Base-by-base conservation (phyloP, 2,888 invertebrate genomes). In the Deroplatys truncata region DNA sequence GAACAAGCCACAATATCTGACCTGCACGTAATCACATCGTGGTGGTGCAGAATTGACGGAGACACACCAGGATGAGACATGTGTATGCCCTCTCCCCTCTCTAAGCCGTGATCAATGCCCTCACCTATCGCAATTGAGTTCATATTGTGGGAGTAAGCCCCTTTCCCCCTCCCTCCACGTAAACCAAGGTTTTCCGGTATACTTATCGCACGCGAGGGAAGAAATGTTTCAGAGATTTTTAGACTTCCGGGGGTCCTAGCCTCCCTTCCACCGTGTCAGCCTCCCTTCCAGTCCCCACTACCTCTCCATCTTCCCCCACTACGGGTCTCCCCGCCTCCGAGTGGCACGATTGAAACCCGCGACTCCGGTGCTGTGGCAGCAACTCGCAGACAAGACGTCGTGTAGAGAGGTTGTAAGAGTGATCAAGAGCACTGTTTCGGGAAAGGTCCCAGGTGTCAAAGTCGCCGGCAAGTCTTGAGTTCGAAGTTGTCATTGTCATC, bases 231-330 rank as follows among this genome's bases (percentile, higher is more conserved):
- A 86, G 72, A 86, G 86, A 86, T 86, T 86, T 82, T 72, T 86
- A 29, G 82, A 86, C 86, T 86, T 86, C 86, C 86, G 86, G 86
- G 86, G 86, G 86, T 86, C 86, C 82, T 72, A 85, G 25, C 85
- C 31, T 82, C 56, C 86, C 86, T 82, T 86, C 86, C 86, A 29
- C 35, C 43, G 43, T 43, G 13, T 43, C 43, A 43, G 25, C 85
- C 31, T 82, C 56, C 86, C 86, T 82, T 86, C 86, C 86, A 29
- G 8, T 82, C 28, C 25, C 82, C 28, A 28, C 43, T 20, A 15
- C 3, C 15, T 35, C 28, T 8, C 49, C 84, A 25, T 20, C 28
- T 16, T 43, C 82, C 31, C 4, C 72, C 28, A 15, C 56, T 20
- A 10, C 86, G 9, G 20, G 72, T 20, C 86, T 82, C 13, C 72